Evolutionary conservation across 2,888 invertebrate species (phyloP).

Genomic region (Acheta domesticus): DNA sequence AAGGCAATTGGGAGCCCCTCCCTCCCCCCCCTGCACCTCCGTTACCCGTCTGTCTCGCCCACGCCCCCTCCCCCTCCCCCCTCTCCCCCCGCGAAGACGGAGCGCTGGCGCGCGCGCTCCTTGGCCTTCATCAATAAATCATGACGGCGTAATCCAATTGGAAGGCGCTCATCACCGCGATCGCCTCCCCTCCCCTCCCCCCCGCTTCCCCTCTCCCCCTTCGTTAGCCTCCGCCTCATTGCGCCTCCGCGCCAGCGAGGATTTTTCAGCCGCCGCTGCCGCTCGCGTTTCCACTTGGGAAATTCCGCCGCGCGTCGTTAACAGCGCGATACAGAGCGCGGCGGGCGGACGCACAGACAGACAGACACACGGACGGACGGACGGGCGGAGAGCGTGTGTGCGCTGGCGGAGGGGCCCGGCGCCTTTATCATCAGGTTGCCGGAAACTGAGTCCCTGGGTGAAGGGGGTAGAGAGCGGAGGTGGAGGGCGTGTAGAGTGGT

Average conservation of each 20-base stretch:
- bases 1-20: neutral
- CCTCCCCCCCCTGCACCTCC: neutral
- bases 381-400: no score
- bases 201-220: neutral
- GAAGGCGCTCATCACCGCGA: slow-evolving; percentile 1
- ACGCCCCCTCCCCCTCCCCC: neutral
- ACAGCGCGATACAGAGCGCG: neutral
- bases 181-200: neutral
- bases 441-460: no score
- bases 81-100: neutral
- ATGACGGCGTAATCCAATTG: slow-evolving; percentile 6
- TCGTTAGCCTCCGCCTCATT: neutral
- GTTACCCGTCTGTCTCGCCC: neutral
- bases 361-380: no score
- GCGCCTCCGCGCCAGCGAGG: neutral
- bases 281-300: neutral
- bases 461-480: no score
- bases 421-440: no score
- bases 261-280: neutral
- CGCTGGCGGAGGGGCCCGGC: no score
- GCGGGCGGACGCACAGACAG: neutral
- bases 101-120: neutral
- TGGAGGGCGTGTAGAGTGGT: no score
- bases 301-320: neutral
- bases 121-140: slow-evolving; percentile 7